Evolutionary conservation across 2,888 invertebrate genomes (phyloP), one percentile per base, ranked within the genome.

Genomic region (Pollenia amentaria): DNA sequence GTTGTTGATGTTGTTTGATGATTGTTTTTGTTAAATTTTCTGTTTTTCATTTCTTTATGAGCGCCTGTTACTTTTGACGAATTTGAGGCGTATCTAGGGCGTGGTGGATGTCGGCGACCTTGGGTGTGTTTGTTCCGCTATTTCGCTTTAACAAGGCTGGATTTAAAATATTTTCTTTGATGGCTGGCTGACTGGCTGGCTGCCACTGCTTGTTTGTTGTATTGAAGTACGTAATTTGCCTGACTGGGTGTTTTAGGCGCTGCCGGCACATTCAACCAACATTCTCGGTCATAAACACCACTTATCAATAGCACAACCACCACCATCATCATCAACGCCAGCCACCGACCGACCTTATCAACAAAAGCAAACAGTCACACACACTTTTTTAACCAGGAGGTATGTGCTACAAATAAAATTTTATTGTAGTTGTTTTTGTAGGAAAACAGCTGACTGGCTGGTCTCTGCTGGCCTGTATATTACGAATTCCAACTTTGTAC

Each of bases 61-160:
- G 89, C 90, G 90, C 93, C 93, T 93, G 92, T 89, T 93, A 88
- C 72, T 85, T 90, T 89, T 89, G 93, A 92, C 92, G 93, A 92
- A 92, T 92, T 92, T 92, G 93, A 93, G 93, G 93, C 93, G 93
- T 93, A 93, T 93, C 93, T 93, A 93, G 93, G 92, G 93, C 93
- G 93, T 93, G 93, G 93, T 93, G 93, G 92, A 89, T 90, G 90
- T 69, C 89, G 80, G 73, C 84, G 91, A 91, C 91, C 92, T 92
- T 92, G 91, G 89, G 89, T 89, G 89, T 89, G 89, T 89, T 89
- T 88, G 85, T 88, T 89, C 87, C 89, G 89, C 89, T 88, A 86
- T 88, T 87, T 82, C 87, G 86, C 84, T 87, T 87, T 78, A 84
- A 80, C 88, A 85, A 82, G 84, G 87, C 83, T 84, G 87, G 87